Percentiles rank a stretch among this genome's conserved stretches.
These are phyloP conservation scores for Vireo griseus DNA, from an alignment of 2,797 vertebrate genomes.

Conservation along the genomic window DNA sequence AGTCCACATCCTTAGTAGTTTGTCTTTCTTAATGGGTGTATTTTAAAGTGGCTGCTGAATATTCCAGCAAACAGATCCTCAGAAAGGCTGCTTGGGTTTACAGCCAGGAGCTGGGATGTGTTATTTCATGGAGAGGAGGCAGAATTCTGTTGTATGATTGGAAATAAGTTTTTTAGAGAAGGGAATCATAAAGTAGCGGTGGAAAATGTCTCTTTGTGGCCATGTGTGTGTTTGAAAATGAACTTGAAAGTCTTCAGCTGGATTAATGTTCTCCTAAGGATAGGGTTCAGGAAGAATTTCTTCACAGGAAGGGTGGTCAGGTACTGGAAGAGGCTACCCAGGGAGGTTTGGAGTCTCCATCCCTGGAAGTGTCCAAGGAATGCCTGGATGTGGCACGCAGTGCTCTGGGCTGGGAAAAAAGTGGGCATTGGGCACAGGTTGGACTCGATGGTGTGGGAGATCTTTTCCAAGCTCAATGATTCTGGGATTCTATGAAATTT, in stretches of 20 bases:
- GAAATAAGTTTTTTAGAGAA: neutral
- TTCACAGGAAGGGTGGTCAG: neutral
- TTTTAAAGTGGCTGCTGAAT: neutral
- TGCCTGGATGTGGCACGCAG: rapidly evolving
- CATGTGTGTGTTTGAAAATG: neutral
- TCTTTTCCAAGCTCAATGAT: neutral
- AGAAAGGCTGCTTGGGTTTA: neutral
- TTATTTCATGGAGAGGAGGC: neutral
- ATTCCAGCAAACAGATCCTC: neutral
- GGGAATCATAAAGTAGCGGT: neutral
- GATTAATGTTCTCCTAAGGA: neutral
- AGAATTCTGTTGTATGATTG: neutral
- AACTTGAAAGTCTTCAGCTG: neutral
- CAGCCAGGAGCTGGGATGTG: neutral
- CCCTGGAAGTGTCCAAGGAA: neutral
- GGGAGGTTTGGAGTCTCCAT: neutral
- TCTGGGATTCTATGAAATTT: neutral
- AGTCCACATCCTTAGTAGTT: neutral
- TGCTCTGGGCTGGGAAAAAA: neutral
- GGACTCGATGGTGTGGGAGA: neutral
- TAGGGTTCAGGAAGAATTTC: neutral
- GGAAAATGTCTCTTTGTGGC: neutral
- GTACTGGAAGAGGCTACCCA: neutral
- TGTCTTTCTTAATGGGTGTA: neutral
- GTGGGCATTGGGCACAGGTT: neutral